Percentiles rank a stretch among this genome's conserved stretches.
Conservation (phyloP, 2,113 vertebrate species). For the Equus przewalskii region DNA sequence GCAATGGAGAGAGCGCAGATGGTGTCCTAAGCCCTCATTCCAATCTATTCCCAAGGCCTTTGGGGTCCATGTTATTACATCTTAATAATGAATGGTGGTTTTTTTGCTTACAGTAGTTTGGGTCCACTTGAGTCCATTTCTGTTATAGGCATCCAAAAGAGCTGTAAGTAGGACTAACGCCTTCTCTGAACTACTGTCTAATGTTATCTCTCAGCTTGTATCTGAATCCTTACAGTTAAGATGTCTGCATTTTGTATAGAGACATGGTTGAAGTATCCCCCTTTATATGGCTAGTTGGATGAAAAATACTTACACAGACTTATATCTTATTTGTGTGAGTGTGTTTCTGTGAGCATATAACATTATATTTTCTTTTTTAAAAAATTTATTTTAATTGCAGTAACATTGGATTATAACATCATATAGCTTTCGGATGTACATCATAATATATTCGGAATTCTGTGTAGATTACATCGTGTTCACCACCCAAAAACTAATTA, state of each 20-base stretch:
- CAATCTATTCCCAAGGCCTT: not conserved
- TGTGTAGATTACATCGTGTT: no score
- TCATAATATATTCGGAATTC: no score
- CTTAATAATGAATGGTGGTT: conserved; percentile 1
- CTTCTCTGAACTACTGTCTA: conserved; percentile 4
- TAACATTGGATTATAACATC: no score
- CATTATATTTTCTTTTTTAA: conserved; percentile 21
- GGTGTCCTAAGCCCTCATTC: not conserved
- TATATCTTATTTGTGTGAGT: not conserved
- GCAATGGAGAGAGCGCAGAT: not conserved
- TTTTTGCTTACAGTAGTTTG: conserved; percentile 27
- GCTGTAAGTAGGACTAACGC: not conserved
- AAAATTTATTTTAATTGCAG: not conserved
- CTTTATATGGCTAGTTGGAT: not conserved
- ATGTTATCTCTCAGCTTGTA: not conserved
- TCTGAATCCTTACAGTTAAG: conserved; percentile 41
- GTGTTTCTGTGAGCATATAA: not conserved
- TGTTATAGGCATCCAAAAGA: not conserved
- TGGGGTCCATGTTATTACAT: not conserved
- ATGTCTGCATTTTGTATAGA: not conserved
- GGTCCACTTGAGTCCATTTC: conserved; percentile 3
- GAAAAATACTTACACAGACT: not conserved
- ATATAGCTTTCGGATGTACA: no score
- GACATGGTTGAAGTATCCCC: not conserved
- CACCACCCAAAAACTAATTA: no score